These are phyloP conservation scores for Apteryx mantelli DNA, from an alignment of 2,113 vertebrate genomes.

Conservation along the genomic window DNA sequence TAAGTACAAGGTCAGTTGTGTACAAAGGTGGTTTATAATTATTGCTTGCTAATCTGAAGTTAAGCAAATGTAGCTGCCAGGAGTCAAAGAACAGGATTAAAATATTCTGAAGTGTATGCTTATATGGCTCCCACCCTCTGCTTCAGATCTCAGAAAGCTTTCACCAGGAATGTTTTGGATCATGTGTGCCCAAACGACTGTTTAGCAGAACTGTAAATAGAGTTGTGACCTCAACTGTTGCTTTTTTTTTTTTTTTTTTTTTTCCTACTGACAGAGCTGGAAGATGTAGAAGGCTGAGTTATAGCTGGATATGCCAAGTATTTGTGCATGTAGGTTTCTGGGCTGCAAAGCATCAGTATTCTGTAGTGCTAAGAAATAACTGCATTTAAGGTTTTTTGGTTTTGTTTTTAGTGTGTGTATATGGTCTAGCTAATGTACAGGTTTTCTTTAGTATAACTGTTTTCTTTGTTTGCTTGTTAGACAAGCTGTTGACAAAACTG, in stretches of 20 bases:
- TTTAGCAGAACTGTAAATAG: neutral
- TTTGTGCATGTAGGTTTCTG: neutral
- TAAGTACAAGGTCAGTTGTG: neutral
- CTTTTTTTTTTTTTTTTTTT: neutral
- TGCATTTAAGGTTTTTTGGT: neutral
- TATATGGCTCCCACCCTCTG: neutral
- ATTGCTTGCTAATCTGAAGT: neutral
- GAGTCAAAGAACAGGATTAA: neutral
- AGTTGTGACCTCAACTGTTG: neutral
- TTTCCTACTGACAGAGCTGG: neutral
- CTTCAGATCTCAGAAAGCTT: neutral
- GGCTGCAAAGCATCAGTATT: neutral
- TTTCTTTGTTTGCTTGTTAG: neutral
- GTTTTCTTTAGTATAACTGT: neutral
- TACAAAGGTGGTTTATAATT: slow-evolving; percentile 9
- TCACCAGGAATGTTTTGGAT: neutral
- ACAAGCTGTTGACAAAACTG: neutral
- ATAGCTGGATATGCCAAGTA: neutral
- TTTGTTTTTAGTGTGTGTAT: neutral
- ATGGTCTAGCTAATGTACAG: neutral
- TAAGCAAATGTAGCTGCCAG: neutral
- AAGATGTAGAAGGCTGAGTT: neutral
- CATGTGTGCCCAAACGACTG: neutral
- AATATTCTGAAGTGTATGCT: neutral
- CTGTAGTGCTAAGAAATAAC: neutral